These are phyloP conservation scores for Rhinopomastus cyanomelas DNA, from an alignment of 2,113 vertebrate genomes.

Conservation along the genomic window DNA sequence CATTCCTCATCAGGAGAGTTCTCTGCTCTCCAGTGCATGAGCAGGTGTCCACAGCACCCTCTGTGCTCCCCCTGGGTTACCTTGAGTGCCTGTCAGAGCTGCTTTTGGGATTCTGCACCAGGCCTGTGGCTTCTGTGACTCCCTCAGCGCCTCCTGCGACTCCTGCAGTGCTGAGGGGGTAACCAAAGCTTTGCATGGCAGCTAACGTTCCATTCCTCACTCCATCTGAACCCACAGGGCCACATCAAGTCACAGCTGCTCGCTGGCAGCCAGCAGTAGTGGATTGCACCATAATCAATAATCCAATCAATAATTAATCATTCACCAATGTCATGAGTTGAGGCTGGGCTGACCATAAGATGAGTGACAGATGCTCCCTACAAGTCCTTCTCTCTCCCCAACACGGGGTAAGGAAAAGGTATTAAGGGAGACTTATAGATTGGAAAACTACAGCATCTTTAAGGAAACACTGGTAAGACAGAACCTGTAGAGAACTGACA, in stretches of 20 bases:
- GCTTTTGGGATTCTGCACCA: background rate
- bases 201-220: background rate
- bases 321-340: no score
- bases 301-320: background rate
- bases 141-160: background rate
- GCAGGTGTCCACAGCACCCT: background rate
- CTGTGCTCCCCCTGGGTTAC: background rate
- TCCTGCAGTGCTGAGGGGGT: no score
- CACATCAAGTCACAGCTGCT: rapidly evolving
- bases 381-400: no score
- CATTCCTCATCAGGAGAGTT: background rate
- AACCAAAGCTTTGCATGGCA: rapidly evolving
- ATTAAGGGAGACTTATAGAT: no score
- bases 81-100: background rate
- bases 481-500: no score
- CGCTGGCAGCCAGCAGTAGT: background rate
- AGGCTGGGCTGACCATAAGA: no score
- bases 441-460: no score
- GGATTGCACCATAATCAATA: background rate
- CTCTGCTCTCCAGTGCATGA: background rate
- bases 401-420: no score
- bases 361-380: no score
- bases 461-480: no score
- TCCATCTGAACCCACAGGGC: background rate
- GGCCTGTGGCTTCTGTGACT: background rate